Conservation (phyloP, 2,113 vertebrate species). For the Odobenus rosmarus region DNA sequence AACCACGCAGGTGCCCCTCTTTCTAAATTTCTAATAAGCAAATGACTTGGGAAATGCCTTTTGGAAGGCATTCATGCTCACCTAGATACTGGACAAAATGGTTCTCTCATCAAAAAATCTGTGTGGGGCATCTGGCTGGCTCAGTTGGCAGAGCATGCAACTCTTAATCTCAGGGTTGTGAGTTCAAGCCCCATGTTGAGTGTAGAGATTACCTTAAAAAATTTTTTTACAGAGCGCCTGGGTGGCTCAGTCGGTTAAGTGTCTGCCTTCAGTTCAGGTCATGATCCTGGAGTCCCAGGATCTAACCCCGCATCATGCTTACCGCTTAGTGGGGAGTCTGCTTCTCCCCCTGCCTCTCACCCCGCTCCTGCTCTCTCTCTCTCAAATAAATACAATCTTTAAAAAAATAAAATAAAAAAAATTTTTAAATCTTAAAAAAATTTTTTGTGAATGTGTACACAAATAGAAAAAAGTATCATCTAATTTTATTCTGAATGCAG, state of each 20-base stretch:
- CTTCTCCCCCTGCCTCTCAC: neutral
- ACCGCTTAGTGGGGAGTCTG: neutral
- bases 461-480: neutral
- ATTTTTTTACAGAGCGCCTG: no score
- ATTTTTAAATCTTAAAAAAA: neutral
- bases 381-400: no score
- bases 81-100: slow-evolving; percentile 9
- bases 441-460: neutral
- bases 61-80: neutral
- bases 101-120: neutral
- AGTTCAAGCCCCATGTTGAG: neutral
- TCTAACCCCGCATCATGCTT: neutral
- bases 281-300: neutral
- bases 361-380: no score
- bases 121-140: neutral
- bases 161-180: neutral
- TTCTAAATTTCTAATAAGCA: neutral
- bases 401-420: neutral
- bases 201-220: neutral
- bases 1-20: neutral
- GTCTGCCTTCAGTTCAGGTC: neutral
- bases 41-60: neutral
- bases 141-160: neutral
- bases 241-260: neutral
- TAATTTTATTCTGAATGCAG: slow-evolving; percentile 54